phyloP scores from a whole-genome alignment of 2,113 vertebrate genomes.

The Pygoscelis adeliae region DNA sequence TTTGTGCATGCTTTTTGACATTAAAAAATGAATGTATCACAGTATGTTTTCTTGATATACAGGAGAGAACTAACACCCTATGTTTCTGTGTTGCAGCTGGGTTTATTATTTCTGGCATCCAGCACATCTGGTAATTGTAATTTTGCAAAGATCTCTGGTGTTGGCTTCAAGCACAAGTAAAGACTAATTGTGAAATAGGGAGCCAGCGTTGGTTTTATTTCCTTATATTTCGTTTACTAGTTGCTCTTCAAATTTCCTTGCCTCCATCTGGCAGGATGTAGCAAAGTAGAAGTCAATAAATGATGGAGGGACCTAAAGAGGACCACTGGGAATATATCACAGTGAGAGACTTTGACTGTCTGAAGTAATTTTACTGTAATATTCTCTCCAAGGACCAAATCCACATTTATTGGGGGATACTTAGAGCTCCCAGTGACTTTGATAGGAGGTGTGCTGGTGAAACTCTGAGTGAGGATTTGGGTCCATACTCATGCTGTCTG shows the following conservation, averaged over 20 bases:
- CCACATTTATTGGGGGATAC: neutral
- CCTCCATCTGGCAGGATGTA: conserved; percentile 14
- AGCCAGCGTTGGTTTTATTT: neutral
- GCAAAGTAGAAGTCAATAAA: conserved; percentile 17
- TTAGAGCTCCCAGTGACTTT: neutral
- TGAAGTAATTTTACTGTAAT: conserved; percentile 10
- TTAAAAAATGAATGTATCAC: neutral
- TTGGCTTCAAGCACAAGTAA: neutral
- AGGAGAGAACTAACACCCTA: neutral
- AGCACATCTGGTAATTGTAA: neutral
- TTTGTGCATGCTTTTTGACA: neutral
- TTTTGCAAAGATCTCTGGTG: neutral
- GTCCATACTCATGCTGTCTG: neutral
- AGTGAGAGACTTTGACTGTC: neutral
- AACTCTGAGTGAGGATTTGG: neutral
- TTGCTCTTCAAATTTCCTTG: conserved; percentile 38
- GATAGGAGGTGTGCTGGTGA: neutral
- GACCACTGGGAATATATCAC: neutral
- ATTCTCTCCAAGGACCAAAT: neutral
- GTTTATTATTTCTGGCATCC: conserved; percentile 13
- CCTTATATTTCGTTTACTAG: neutral
- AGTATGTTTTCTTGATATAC: neutral
- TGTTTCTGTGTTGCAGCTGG: neutral
- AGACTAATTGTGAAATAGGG: neutral
- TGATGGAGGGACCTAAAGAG: neutral